These are phyloP conservation scores for Alcedo quadribrachys DNA, from an alignment of 2,797 vertebrate species.

Conservation along the genomic window DNA sequence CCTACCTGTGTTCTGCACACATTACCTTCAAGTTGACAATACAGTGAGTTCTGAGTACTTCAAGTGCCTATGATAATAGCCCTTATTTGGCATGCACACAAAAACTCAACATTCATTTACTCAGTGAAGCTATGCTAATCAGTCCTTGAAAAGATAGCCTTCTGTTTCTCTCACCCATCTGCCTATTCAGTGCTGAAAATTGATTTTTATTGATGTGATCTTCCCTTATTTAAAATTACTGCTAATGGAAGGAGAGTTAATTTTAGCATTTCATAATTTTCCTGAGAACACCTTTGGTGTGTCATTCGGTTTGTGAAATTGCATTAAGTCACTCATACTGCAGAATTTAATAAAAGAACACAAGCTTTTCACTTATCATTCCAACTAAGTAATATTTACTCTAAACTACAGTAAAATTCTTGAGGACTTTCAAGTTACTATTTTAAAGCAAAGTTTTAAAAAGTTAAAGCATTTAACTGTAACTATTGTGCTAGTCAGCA, in stretches of 20 bases:
- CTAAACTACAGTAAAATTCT: not conserved
- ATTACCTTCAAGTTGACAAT: not conserved
- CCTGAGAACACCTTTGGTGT: not conserved
- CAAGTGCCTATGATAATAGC: not conserved
- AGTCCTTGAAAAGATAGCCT: not conserved
- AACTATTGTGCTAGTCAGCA: not conserved
- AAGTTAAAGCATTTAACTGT: not conserved
- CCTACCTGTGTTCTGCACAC: not conserved
- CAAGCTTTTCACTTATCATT: not conserved
- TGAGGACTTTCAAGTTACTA: not conserved
- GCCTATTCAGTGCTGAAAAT: not conserved
- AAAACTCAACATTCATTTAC: not conserved
- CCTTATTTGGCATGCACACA: not conserved
- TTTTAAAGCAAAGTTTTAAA: not conserved
- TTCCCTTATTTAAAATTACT: not conserved
- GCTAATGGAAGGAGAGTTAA: not conserved
- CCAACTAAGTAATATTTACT: not conserved
- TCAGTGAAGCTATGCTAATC: not conserved
- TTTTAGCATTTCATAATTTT: not conserved
- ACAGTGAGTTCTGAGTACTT: not conserved
- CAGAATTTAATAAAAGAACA: not conserved
- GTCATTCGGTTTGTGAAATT: not conserved
- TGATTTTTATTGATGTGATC: not conserved
- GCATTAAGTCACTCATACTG: not conserved
- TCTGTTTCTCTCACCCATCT: not conserved